These are phyloP conservation scores for Chrysocyon brachyurus DNA, from an alignment of 2,797 vertebrate genomes.

Conservation along the genomic window DNA sequence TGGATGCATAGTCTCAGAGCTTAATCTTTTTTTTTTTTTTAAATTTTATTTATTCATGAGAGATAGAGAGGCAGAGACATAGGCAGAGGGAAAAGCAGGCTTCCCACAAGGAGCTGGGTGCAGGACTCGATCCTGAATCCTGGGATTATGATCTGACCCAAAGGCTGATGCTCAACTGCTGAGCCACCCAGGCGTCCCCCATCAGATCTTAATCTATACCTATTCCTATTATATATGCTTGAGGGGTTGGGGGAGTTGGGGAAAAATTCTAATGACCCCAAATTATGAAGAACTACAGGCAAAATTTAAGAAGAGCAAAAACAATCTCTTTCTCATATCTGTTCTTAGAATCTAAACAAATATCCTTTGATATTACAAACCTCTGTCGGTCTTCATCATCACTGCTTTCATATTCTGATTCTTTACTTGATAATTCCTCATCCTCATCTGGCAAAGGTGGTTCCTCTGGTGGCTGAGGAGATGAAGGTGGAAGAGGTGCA, in stretches of 20 bases:
- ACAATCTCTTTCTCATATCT: neutral
- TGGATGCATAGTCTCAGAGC: neutral
- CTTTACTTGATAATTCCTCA: conserved; percentile 92
- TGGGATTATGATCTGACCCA: too few relatives aligned
- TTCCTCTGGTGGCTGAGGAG: conserved; percentile 93
- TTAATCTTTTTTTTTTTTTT: neutral
- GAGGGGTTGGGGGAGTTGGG: neutral
- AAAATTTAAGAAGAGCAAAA: neutral
- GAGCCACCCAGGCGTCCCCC: too few relatives aligned
- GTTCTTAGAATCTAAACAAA: neutral
- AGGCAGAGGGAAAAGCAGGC: too few relatives aligned
- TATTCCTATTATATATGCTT: neutral
- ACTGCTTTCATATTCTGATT: conserved; percentile 97
- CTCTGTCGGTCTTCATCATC: conserved; percentile 96
- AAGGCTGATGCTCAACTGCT: too few relatives aligned
- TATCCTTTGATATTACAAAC: conserved; percentile 82
- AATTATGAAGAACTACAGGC: neutral
- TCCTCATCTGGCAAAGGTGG: conserved; percentile 95
- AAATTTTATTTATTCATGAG: too few relatives aligned
- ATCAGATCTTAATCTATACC: neutral
- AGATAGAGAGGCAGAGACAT: too few relatives aligned
- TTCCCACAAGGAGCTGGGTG: too few relatives aligned
- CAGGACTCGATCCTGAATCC: too few relatives aligned
- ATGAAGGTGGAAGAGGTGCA: conserved; percentile 91
- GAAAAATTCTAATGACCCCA: neutral